Evolutionary conservation across 2,888 invertebrate species (phyloP).

Genomic region (Sarcophaga variegata): DNA sequence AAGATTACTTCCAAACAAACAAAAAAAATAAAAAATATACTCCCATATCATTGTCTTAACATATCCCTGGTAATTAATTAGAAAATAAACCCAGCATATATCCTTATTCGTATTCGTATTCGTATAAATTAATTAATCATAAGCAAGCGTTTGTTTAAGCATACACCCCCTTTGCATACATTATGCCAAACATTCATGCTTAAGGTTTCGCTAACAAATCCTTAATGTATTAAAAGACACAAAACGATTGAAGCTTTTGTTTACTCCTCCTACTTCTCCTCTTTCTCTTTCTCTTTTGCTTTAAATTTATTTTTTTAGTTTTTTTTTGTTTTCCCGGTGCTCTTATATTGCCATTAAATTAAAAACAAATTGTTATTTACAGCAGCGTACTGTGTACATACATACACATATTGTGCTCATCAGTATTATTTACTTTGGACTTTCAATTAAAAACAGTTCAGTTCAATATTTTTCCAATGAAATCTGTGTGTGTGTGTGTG

Average conservation of each 20-base stretch:
- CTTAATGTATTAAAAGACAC: neutral
- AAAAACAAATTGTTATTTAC: constrained; percentile 41
- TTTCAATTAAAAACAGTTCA: constrained; percentile 56
- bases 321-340: neutral
- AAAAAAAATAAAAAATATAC: neutral
- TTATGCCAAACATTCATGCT: neutral
- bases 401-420: neutral
- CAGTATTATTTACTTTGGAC: constrained; percentile 46
- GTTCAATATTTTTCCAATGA: constrained; percentile 47
- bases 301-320: neutral
- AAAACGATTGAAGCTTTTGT: neutral
- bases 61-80: constrained; percentile 2
- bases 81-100: neutral
- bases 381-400: neutral
- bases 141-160: neutral
- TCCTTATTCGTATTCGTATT: neutral
- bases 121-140: neutral
- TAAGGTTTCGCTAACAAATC: constrained; percentile 17
- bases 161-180: neutral
- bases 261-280: too few species aligned
- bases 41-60: neutral
- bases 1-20: neutral
- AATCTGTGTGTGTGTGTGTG: neutral
- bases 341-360: constrained; percentile 34
- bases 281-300: neutral